Evolutionary conservation across 2,888 invertebrate species (phyloP).

Genomic region (Melinopterus prodromus): DNA sequence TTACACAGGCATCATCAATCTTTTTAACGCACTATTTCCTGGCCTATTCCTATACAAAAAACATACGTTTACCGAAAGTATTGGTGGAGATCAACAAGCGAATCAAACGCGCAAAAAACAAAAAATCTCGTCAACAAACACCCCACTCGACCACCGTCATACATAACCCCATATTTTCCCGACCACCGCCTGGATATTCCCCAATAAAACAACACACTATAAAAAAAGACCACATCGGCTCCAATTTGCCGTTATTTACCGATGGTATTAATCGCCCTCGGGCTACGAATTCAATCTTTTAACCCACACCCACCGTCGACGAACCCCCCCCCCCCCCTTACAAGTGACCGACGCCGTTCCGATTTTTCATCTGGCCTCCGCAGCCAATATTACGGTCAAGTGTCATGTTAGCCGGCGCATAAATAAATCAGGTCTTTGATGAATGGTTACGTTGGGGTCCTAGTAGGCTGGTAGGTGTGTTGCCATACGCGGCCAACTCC

Average conservation of each 20-base stretch:
- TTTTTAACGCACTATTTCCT: too few species aligned
- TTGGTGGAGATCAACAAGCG: too few species aligned
- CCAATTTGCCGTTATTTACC: conserved; percentile 4
- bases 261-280: background rate
- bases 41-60: too few species aligned
- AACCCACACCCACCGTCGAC: background rate
- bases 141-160: background rate
- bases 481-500: background rate
- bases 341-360: background rate
- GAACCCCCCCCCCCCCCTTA: background rate
- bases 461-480: background rate
- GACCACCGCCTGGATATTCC: background rate
- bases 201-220: background rate
- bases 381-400: background rate
- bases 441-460: background rate
- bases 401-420: background rate
- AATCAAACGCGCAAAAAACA: too few species aligned
- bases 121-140: background rate
- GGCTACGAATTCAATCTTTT: conserved; percentile 4
- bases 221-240: background rate
- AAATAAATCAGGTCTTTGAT: conserved; percentile 4
- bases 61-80: too few species aligned
- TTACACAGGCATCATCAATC: too few species aligned
- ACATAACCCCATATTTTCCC: background rate
- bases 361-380: background rate